Evolutionary conservation across 2,797 vertebrate genomes (phyloP).

Genomic region (Xiphorhynchus erythropygius): DNA sequence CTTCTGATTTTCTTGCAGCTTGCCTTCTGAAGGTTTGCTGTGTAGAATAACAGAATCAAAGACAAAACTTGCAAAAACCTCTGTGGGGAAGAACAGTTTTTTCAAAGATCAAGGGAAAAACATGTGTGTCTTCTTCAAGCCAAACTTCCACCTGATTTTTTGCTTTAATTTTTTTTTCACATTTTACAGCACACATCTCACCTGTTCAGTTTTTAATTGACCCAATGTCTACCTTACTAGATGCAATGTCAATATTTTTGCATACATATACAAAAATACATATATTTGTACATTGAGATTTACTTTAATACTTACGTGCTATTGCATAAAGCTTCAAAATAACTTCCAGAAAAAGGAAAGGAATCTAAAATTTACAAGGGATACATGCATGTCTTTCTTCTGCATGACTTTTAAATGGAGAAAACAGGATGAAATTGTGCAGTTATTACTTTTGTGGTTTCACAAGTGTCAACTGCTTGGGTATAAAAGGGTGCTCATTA

Average conservation of each 20-base stretch:
- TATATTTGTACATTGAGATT: background rate
- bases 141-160: background rate
- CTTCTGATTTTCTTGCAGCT: constrained; percentile 1
- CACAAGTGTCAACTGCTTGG: background rate
- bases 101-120: background rate
- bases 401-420: background rate
- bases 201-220: background rate
- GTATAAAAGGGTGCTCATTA: background rate
- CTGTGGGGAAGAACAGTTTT: background rate
- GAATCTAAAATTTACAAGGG: background rate
- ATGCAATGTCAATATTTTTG: background rate
- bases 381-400: background rate
- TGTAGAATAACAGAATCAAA: background rate
- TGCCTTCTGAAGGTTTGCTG: background rate
- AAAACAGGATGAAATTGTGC: background rate
- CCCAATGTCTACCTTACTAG: background rate
- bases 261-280: background rate
- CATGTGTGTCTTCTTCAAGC: background rate
- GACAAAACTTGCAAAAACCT: background rate
- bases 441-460: background rate
- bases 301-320: background rate
- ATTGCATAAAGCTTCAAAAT: background rate
- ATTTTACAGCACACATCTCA: background rate
- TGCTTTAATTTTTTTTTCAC: background rate
- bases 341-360: background rate